These are phyloP conservation scores for Sebastes steindachneri DNA, from an alignment of 2,797 vertebrate species.

Conservation along the genomic window DNA sequence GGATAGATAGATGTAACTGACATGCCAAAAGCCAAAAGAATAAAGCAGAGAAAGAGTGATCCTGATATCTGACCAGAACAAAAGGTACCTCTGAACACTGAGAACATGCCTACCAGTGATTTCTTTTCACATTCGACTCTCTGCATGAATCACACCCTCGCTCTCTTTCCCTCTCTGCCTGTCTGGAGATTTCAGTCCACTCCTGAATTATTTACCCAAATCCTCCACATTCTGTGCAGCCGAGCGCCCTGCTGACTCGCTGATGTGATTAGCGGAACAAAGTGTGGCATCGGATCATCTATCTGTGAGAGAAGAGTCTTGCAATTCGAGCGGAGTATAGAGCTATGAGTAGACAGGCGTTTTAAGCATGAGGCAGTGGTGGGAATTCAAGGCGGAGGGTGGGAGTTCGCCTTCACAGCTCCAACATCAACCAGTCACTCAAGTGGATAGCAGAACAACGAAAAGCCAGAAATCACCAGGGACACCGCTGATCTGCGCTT, in stretches of 20 bases:
- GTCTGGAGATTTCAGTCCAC: constrained; percentile 34
- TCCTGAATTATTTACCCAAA: constrained; percentile 56
- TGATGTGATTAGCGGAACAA: constrained; percentile 63
- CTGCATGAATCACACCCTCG: constrained; percentile 19
- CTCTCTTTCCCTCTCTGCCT: not conserved
- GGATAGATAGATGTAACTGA: not conserved
- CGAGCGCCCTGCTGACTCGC: constrained; percentile 41
- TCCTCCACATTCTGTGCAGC: constrained; percentile 43
- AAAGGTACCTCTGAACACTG: constrained; percentile 2
- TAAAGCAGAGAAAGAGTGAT: constrained; percentile 7
- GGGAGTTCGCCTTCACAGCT: constrained; percentile 18
- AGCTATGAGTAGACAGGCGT: constrained; percentile 25
- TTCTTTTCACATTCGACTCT: constrained; percentile 22
- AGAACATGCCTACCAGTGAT: constrained; percentile 25
- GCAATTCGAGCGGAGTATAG: constrained; percentile 41
- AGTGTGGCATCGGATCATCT: constrained; percentile 31
- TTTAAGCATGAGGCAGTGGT: constrained; percentile 20
- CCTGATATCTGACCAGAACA: constrained; percentile 24
- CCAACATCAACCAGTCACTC: constrained; percentile 32
- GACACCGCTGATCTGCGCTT: constrained; percentile 22
- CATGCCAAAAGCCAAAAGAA: not conserved
- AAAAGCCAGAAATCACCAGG: constrained; percentile 23
- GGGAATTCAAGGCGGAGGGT: not conserved
- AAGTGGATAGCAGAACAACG: constrained; percentile 7
- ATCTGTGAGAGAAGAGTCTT: constrained; percentile 30